Evolutionary conservation across 1,140 invertebrate species (phyloP), one percentile per base, ranked within the genome.

Genomic region (Drosophila burlai): DNA sequence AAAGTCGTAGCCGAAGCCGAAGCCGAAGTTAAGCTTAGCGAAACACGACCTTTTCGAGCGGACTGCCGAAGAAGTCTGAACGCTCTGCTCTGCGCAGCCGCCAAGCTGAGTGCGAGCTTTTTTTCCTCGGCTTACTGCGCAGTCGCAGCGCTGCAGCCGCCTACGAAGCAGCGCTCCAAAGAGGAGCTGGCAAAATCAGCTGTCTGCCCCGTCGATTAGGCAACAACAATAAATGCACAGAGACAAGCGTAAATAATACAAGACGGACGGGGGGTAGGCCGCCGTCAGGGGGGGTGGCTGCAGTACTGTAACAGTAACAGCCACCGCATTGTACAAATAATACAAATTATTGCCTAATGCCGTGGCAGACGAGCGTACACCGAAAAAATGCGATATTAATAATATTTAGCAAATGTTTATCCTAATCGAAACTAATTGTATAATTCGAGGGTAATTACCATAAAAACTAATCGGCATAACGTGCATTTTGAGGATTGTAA

Each of bases 41-140:
- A 50, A 75, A 80, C 76, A 87, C 91, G 86, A 92, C 91, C 91
- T 92, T 92, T 91, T 83, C 80, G 81, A 85, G 86, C 87, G 68
- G 66, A 77, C 75, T 91, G 91, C 83, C 81, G 91, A 91, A 91
- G 86, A 92, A 85, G 91, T 92, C 86, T 92, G 91, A 92, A 83
- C 81, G 63, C 57, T 65, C 21, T 63, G 63, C 76, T 76, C 83
- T 77, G 81, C 81, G 84, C 80, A 65, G 69, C 26, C 59, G 80
- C 81, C 73, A 75, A 75, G 82, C 83, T 76, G 62, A 42, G 50
- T 13, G 42, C 40, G 55, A 66, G 73, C 64, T 31, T 52, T 73
- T 73, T 76, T 59, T 62, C 52, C 7, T 72, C 31, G 7, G 31
- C 24, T 16, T 26, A 24, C 54, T 65, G 63, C 78, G 72, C 81